These are phyloP conservation scores for Microtus ochrogaster DNA, from an alignment of 2,113 vertebrate genomes.

Conservation along the genomic window DNA sequence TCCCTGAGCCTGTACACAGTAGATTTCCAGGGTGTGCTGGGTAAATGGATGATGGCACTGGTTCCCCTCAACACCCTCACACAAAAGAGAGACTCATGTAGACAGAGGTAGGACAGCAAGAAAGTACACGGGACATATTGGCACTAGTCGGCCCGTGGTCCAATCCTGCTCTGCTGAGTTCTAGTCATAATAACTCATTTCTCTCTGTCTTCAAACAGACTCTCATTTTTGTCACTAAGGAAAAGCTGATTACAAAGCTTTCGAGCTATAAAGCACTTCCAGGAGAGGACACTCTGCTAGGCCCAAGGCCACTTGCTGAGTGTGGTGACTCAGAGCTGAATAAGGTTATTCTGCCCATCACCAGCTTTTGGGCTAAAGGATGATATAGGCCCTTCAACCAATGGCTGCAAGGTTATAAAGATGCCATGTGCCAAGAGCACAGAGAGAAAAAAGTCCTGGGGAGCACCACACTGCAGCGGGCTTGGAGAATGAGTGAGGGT, in stretches of 20 bases:
- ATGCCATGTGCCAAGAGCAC: background rate
- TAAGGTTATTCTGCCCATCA: background rate
- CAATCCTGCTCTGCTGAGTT: background rate
- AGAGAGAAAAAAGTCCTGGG: background rate
- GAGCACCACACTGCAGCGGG: background rate
- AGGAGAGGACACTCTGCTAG: background rate
- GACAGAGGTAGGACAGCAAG: background rate
- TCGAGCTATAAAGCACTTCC: constrained; percentile 3
- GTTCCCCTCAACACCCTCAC: background rate
- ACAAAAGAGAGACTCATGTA: background rate
- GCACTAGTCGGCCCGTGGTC: background rate
- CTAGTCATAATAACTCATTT: background rate
- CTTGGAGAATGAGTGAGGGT: background rate
- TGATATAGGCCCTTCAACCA: background rate
- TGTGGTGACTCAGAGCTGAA: constrained; percentile 7
- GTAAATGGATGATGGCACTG: background rate
- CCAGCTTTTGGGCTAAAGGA: constrained; percentile 10
- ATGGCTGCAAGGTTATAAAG: background rate
- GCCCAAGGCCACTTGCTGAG: background rate
- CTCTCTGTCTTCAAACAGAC: constrained; percentile 26
- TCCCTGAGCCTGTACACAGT: background rate
- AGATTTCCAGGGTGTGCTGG: background rate
- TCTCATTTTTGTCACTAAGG: constrained; percentile 32
- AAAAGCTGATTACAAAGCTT: background rate
- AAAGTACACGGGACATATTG: background rate